Evolutionary conservation across 2,888 invertebrate species (phyloP).

Genomic region (Ennomos quercinarius): DNA sequence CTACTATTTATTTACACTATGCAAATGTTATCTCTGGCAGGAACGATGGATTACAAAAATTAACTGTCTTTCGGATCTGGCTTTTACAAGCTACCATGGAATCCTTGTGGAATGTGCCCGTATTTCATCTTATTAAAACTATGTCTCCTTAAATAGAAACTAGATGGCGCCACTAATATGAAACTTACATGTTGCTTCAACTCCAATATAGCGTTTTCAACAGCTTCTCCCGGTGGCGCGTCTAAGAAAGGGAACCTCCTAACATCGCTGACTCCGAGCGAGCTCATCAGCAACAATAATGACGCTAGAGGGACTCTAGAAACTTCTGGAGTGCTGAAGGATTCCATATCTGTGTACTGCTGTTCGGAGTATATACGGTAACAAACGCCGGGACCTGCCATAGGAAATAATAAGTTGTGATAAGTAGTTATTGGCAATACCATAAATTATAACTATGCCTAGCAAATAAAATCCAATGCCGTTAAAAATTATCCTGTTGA

Average conservation of each 20-base stretch:
- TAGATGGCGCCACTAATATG: neutral
- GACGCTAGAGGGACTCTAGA: conserved; percentile 97
- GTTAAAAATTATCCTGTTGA: no score
- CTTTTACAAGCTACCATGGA: neutral
- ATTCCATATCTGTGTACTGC: conserved; percentile 91
- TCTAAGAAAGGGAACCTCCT: conserved; percentile 98
- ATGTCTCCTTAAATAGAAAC: no score
- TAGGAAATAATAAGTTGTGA: neutral
- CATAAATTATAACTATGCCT: no score
- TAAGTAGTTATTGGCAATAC: no score
- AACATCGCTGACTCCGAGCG: conserved; percentile 96
- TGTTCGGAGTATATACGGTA: conserved; percentile 95
- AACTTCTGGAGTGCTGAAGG: conserved; percentile 96
- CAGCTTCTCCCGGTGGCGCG: conserved; percentile 92
- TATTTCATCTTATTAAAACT: no score
- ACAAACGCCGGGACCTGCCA: conserved; percentile 95
- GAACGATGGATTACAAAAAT: no score
- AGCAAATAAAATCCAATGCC: no score
- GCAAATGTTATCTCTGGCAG: no score
- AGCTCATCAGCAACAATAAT: conserved; percentile 95
- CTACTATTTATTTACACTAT: no score
- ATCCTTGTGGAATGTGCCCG: neutral
- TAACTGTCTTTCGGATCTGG: neutral
- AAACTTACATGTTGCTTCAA: conserved; percentile 92
- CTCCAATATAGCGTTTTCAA: conserved; percentile 94